Evolutionary conservation across 2,113 vertebrate genomes (phyloP), one percentile per base, ranked within the genome.

Genomic region (Marcusenius ussheri): DNA sequence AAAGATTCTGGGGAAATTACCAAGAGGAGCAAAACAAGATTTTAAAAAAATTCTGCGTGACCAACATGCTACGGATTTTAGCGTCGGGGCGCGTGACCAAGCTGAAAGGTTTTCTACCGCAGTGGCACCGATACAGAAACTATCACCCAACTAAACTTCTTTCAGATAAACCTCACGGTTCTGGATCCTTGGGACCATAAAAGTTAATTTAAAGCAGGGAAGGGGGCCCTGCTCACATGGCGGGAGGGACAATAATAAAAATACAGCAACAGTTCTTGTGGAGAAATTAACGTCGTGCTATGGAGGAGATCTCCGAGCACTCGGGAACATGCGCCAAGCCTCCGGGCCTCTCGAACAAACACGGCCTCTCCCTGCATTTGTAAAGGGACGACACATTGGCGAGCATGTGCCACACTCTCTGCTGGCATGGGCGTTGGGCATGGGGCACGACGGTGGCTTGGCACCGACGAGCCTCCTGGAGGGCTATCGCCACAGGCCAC

Each of bases 311-410:
- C 45, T 46, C 51, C 2, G 8, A 58, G 51, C 31, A 19, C 49
- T 53, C 15, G 1, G 15, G 35, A 5, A 42, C 39, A 17, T 8
- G 7, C 0, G 8, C 83, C 83, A 49, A 27, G n/a, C 46, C 83
- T 21, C 7, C 35, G 0, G 39, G 56, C 6, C 24, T 42, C 88
- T 35, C 58, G 13, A 84, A 46, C 51, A 47, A 89, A 56, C 27
- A 31, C n/a, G n/a, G 19, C 56, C 39, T 35, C n/a, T 83, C 51
- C 35, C 35, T 46, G 46, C n/a, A 53, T 88, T 84, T 83, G 51
- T 88, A 53, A 83, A 49, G 35, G 53, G n/a, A 17, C 88, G 85
- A 88, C 24, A 49, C 53, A 83, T 90, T 70, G 88, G 77, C 46
- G 5, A 17, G 42, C 89, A 58, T 62, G 70, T 88, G 88, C 88